Base-by-base conservation (phyloP, 2,888 invertebrate genomes). In the Nemotelus pantherinus region DNA sequence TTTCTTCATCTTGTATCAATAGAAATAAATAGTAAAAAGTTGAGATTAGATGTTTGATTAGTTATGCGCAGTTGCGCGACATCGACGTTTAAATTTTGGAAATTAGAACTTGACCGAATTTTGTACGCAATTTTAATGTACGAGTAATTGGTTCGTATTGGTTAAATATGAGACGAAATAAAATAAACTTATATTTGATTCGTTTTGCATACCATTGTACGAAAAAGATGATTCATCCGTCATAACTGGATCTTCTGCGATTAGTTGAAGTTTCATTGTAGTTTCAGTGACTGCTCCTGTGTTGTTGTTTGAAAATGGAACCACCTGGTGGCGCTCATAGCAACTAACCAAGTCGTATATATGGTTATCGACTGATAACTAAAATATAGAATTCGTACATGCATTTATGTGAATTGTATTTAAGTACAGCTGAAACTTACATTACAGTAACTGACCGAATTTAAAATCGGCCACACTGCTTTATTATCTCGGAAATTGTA, bases 401-500 rank as follows among this genome's bases (percentile, higher is more conserved):
- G 3, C 3, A 43, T 47, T 9, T 44, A 41, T 39, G 25, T 25
- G 25, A 57, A 39, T n/a, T 58, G 7, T n/a, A n/a, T 58, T 7
- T 2, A 25, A 9, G 1, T 10, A n/a, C 5, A 9, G 25, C 25
- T 9, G 25, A 9, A 41, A 84, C 86, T 83, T 82, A 87, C 87
- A 82, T 86, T 88, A 82, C 95, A 95, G 82, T 91, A 90, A 84
- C 92, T 92, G 53, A 89, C 88, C 0, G 95, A 95, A 82, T 92
- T 91, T 25, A 95, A 85, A 0, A 95, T 91, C 0, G 93, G 93
- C 90, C 93, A 92, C 77, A 91, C 91, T 85, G 92, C 90, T 83
- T 91, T 91, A 86, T 92, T 91, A 90, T 92, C 90, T 82, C 92
- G 90, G 83, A 93, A 93, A 80, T 90, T 90, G 83, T 95, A 95